A percentile compares a stretch with the other conserved stretches of the same genome.
phyloP scores from a whole-genome alignment of 1,140 invertebrate species.

The Drosophila jambulina region DNA sequence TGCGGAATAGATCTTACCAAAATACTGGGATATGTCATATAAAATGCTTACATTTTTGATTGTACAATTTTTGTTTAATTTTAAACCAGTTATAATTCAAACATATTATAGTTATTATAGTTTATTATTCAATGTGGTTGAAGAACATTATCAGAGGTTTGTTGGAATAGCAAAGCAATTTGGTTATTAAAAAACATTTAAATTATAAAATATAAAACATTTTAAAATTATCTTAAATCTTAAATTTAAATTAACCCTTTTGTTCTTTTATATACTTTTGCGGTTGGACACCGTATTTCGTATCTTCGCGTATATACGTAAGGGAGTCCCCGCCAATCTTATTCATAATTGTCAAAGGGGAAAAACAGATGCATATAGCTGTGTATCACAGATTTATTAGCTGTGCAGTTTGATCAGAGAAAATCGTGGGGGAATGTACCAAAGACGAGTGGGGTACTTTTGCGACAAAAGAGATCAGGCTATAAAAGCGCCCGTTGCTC shows the following conservation, averaged over 20 bases:
- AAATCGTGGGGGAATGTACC: constrained; percentile 24
- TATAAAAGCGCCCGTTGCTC: constrained; percentile 49
- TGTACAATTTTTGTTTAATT: too few relatives aligned
- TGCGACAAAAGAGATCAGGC: constrained; percentile 1
- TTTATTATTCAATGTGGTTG: not conserved
- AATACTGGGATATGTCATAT: not conserved
- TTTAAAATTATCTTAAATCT: too few relatives aligned
- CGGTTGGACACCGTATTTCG: not conserved
- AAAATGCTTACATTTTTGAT: not conserved
- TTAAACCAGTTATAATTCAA: too few relatives aligned
- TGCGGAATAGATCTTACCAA: not conserved
- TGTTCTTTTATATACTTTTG: not conserved
- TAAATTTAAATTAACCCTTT: too few relatives aligned
- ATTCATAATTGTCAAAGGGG: constrained; percentile 21
- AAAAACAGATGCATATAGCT: constrained; percentile 15
- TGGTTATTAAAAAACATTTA: too few relatives aligned
- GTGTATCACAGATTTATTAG: constrained; percentile 20
- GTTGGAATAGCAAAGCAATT: too few relatives aligned
- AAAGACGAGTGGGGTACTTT: constrained; percentile 4
- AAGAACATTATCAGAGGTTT: not conserved
- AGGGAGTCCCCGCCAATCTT: constrained; percentile 21
- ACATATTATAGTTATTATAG: too few relatives aligned
- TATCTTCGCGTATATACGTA: not conserved
- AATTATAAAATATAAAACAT: too few relatives aligned
- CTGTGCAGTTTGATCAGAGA: not conserved